These are phyloP conservation scores for Cryptoblepharus egeriae DNA, from an alignment of 2,797 vertebrate genomes.

Conservation along the genomic window DNA sequence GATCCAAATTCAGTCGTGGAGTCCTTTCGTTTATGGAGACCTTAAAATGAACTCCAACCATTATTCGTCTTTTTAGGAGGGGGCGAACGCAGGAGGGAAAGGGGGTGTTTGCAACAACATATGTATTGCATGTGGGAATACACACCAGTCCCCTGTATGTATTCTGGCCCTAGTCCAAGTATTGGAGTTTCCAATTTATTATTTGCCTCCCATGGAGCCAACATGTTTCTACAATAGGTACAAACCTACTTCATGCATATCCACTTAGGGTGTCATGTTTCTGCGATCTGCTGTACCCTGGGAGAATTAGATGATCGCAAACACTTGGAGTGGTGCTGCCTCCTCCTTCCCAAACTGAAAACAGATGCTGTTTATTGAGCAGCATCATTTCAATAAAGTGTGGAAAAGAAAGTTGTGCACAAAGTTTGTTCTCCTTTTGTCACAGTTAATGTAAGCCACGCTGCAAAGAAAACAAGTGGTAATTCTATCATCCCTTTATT, in stretches of 20 bases:
- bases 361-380: conserved; percentile 47
- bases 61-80: conserved; percentile 12
- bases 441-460: conserved; percentile 36
- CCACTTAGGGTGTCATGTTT: conserved; percentile 27
- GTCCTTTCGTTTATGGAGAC: conserved; percentile 25
- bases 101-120: conserved; percentile 15
- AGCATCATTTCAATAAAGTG: conserved; percentile 45
- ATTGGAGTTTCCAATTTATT: conserved; percentile 22
- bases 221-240: conserved; percentile 25
- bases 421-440: conserved; percentile 43
- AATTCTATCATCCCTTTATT: conserved; percentile 39
- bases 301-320: conserved; percentile 41
- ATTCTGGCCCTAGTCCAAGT: conserved; percentile 27
- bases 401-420: conserved; percentile 42
- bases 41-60: conserved; percentile 35
- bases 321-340: conserved; percentile 14
- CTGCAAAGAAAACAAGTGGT: conserved; percentile 31
- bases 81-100: not conserved
- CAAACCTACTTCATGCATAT: conserved; percentile 28
- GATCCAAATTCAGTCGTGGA: conserved; percentile 5
- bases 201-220: conserved; percentile 27
- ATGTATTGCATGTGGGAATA: conserved; percentile 38
- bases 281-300: conserved; percentile 31
- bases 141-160: conserved; percentile 26
- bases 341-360: conserved; percentile 39